phyloP scores from a whole-genome alignment of 2,888 invertebrate species.

The Allophyes oxyacanthae region DNA sequence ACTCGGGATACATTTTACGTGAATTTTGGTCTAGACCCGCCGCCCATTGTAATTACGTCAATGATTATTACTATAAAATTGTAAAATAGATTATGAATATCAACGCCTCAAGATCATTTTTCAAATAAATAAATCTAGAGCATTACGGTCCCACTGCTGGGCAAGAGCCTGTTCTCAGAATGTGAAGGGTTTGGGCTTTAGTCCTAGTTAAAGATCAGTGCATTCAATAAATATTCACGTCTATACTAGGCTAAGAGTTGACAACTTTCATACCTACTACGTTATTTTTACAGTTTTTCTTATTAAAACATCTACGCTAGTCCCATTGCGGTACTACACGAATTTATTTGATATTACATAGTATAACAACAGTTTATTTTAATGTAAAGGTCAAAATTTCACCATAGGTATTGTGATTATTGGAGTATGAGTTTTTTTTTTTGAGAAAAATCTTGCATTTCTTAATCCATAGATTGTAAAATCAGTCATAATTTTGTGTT shows the following conservation, averaged over 20 bases:
- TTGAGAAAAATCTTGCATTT: too few relatives aligned
- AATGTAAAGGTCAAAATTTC: conserved; percentile 36
- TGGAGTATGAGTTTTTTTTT: conserved; percentile 4
- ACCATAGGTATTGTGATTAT: conserved; percentile 29
- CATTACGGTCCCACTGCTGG: too few relatives aligned
- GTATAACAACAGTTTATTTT: conserved; percentile 42
- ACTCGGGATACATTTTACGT: too few relatives aligned
- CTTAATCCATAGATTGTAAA: too few relatives aligned
- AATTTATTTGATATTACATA: conserved; percentile 56
- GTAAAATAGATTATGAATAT: too few relatives aligned
- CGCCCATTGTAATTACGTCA: too few relatives aligned
- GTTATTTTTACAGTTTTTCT: conserved; percentile 52
- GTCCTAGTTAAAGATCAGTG: conserved; percentile 42
- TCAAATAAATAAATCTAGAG: too few relatives aligned
- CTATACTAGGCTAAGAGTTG: conserved; percentile 54
- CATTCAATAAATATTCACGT: conserved; percentile 50
- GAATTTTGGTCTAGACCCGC: too few relatives aligned
- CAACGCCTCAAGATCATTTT: too few relatives aligned
- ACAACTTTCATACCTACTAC: conserved; percentile 52
- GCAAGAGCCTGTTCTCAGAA: too few relatives aligned
- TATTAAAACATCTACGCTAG: conserved; percentile 38
- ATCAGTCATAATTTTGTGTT: too few relatives aligned
- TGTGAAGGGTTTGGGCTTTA: too few relatives aligned
- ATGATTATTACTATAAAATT: background rate
- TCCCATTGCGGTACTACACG: conserved; percentile 39